These are phyloP conservation scores for Stegostoma tigrinum DNA, from an alignment of 2,113 vertebrate genomes.

Conservation along the genomic window DNA sequence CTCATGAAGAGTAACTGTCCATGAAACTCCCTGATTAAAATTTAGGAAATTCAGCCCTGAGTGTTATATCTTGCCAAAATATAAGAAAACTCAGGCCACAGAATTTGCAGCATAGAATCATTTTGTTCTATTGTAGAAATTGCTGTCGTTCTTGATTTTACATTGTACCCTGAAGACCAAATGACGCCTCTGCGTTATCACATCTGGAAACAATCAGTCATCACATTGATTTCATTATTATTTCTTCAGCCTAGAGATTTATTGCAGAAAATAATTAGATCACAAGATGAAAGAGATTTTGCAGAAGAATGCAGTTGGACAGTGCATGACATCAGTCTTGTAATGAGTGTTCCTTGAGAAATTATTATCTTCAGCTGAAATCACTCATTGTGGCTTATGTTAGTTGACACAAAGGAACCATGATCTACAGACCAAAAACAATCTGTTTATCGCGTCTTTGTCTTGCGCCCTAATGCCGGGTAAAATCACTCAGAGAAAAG, in stretches of 20 bases:
- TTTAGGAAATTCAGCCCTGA: too few relatives aligned
- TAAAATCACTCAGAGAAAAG: background rate
- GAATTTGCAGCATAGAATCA: background rate
- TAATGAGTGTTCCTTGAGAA: slow-evolving; percentile 1
- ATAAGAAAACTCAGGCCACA: background rate
- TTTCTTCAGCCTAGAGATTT: background rate
- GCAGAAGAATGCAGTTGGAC: background rate
- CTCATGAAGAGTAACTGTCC: too few relatives aligned
- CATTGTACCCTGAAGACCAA: background rate
- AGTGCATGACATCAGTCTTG: background rate
- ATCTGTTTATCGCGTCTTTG: background rate
- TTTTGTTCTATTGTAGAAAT: background rate
- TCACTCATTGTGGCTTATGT: background rate
- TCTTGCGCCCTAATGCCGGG: background rate
- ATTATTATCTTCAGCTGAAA: background rate
- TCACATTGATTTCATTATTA: background rate
- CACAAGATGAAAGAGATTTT: background rate
- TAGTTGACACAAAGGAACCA: background rate
- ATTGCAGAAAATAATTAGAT: background rate
- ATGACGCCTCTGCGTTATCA: background rate
- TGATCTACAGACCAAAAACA: too few relatives aligned
- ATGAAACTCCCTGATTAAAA: too few relatives aligned
- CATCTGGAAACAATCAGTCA: background rate
- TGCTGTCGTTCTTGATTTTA: background rate
- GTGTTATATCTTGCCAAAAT: too few relatives aligned